Conservation (phyloP, 2,113 vertebrate species). For the Saguinus imperator region DNA sequence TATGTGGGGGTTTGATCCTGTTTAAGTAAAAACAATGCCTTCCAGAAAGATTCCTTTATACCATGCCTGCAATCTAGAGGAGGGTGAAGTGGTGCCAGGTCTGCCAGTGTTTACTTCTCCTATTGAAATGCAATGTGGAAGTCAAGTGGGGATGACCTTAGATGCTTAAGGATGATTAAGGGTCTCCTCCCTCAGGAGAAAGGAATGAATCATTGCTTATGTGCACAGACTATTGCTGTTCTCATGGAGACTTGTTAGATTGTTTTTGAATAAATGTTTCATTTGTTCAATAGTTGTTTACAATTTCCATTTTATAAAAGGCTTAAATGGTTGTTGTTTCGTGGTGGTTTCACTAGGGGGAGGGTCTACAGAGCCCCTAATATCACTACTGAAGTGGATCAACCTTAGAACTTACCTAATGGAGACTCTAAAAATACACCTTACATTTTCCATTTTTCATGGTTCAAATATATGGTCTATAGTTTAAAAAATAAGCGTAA, state of each 20-base stretch:
- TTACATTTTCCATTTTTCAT: background rate
- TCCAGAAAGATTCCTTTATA: too few relatives aligned
- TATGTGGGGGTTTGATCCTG: too few relatives aligned
- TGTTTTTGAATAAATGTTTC: background rate
- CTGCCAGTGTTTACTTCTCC: too few relatives aligned
- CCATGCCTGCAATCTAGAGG: too few relatives aligned
- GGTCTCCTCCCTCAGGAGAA: background rate
- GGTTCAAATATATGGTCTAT: background rate
- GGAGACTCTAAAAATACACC: background rate
- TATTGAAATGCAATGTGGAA: too few relatives aligned
- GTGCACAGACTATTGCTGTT: background rate
- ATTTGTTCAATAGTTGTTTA: background rate
- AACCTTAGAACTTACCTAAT: background rate
- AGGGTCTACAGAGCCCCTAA: background rate
- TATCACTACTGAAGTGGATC: background rate
- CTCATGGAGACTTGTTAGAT: background rate
- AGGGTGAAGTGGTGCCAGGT: too few relatives aligned
- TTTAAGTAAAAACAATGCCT: too few relatives aligned
- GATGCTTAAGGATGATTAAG: too few relatives aligned
- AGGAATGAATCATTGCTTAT: background rate
- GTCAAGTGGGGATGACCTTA: too few relatives aligned
- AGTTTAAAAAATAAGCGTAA: background rate
- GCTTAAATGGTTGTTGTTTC: background rate
- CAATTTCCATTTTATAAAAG: background rate
- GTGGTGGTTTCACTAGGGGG: background rate